These are phyloP conservation scores for Leptinotarsa defecta DNA, from an alignment of 1,140 invertebrate genomes.

Conservation along the genomic window DNA sequence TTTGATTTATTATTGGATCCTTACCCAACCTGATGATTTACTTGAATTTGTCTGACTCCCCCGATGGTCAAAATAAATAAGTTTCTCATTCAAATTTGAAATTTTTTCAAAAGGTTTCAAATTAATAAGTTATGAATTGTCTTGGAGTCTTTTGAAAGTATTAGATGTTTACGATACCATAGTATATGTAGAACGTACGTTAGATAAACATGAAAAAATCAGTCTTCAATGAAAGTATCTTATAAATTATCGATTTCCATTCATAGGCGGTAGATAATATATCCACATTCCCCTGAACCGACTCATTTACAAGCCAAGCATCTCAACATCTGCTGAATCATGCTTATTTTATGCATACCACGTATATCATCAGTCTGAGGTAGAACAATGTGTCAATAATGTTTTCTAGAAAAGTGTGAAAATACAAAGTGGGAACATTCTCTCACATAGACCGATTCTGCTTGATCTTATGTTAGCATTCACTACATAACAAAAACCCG, in stretches of 20 bases:
- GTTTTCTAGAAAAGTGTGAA: constrained; percentile 3
- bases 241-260: background rate
- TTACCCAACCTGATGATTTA: too few species aligned
- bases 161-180: too few species aligned
- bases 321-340: background rate
- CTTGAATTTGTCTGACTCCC: too few species aligned
- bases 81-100: too few species aligned
- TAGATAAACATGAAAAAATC: background rate
- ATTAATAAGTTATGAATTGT: too few species aligned
- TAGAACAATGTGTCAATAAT: constrained; percentile 1
- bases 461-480: too few species aligned
- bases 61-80: too few species aligned
- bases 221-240: background rate
- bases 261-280: constrained; percentile 2
- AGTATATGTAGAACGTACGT: too few species aligned
- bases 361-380: constrained; percentile 2
- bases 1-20: too few species aligned
- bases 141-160: too few species aligned
- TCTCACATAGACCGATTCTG: background rate
- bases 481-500: too few species aligned
- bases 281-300: background rate
- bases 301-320: constrained; percentile 1
- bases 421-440: background rate
- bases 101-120: too few species aligned
- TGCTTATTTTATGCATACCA: background rate